Base-by-base conservation (phyloP, 1,140 invertebrate species). In the Octopus sinensis region DNA sequence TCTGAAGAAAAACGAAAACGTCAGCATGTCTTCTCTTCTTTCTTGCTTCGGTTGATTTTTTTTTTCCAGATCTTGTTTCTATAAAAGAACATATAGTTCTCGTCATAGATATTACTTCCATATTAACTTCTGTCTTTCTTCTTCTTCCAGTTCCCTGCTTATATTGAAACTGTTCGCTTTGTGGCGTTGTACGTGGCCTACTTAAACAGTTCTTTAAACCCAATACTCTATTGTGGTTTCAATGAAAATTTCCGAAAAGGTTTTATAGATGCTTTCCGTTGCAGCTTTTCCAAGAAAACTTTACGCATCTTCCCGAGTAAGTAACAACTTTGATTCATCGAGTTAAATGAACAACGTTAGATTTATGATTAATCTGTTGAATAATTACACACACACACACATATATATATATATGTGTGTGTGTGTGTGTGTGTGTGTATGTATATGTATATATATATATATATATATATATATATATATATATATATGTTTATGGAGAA, bases 211-310 rank as follows among this genome's bases (percentile, higher is more conserved):
- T 91, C 91, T 43, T 80, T 92, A 71, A 93, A 92, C 84, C 92
- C 92, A 4, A 86, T 93, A n/a, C 88, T 93, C 52, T 93, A 93
- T 83, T 91, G 91, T 13, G 92, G 92, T 30, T 91, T 93, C 82
- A 92, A 92, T 83, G 90, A 90, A 75, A 91, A 91, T 82, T 91
- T 90, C 83, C 84, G 89, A 78, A 84, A 83, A 75, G 89, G 89
- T 7, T 90, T 89, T 76, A 80, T 81, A 52, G 87, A 90, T 54
- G 85, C 86, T 0, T 88, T 88, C 62, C 80, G 78, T 17, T 88
- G 88, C 80, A 80, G 81, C 23, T 75, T 87, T 0, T 84, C 83
- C 73, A 84, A 78, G 43, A 85, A 83, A 43, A 78, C 81, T 9
- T 88, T 86, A 79, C 82, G 81, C 54, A 83, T 89, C 43, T 79